phyloP scores from a whole-genome alignment of 2,888 invertebrate species.

The Cremastinae sp. region DNA sequence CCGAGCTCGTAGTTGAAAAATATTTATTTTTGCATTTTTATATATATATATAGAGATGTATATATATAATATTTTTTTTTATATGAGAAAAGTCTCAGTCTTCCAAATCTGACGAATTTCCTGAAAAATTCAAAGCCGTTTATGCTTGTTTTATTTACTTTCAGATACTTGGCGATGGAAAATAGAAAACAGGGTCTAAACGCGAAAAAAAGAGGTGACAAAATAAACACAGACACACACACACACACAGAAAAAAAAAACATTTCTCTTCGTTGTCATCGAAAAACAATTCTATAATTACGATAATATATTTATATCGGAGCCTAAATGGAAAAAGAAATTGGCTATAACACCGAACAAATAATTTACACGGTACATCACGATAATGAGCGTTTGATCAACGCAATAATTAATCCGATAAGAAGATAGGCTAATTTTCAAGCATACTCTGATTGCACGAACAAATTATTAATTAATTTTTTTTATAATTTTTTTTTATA shows the following conservation, averaged over 20 bases:
- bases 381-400: no score
- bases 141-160: conserved; percentile 62
- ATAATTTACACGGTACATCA: no score
- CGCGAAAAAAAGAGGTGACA: conserved; percentile 55
- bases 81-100: not conserved
- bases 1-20: no score
- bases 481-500: no score
- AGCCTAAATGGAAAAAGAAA: conserved; percentile 46
- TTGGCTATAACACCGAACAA: no score
- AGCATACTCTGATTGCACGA: no score
- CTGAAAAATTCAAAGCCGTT: conserved; percentile 58
- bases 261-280: conserved; percentile 55
- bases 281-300: conserved; percentile 56
- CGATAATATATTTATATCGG: conserved; percentile 40
- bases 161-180: conserved; percentile 62
- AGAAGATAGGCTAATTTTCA: no score
- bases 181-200: conserved; percentile 59
- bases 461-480: no score
- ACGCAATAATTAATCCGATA: no score
- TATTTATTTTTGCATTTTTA: not conserved
- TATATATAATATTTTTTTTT: conserved; percentile 4
- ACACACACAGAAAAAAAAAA: not conserved
- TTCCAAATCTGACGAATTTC: conserved; percentile 34
- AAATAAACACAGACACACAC: conserved; percentile 9
- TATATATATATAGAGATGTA: not conserved